These are phyloP conservation scores for Melinaea menophilus DNA, from an alignment of 2,888 invertebrate species.

Conservation along the genomic window DNA sequence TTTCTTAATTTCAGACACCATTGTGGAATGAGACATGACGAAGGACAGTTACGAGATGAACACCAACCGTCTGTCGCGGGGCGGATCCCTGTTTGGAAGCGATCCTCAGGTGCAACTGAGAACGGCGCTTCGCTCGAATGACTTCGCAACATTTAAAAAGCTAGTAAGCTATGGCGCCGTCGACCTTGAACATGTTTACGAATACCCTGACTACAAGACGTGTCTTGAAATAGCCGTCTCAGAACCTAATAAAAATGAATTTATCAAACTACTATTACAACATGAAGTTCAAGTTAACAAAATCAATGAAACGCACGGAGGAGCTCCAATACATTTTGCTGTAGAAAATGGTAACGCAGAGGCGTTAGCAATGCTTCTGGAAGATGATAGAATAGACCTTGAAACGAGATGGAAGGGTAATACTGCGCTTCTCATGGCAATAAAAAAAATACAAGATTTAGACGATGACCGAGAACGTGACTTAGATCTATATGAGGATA, in stretches of 20 bases:
- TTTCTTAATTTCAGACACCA: constrained; percentile 65
- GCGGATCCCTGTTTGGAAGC: constrained; percentile 65
- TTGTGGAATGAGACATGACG: constrained; percentile 62
- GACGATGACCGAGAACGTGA: constrained; percentile 67
- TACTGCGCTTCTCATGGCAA: constrained; percentile 72
- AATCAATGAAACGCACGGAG: constrained; percentile 74
- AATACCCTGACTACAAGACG: constrained; percentile 78
- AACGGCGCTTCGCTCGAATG: constrained; percentile 72
- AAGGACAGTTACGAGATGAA: constrained; percentile 73
- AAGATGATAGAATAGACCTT: constrained; percentile 68
- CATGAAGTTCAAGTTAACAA: constrained; percentile 80
- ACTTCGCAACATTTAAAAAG: constrained; percentile 71
- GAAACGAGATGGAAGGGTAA: constrained; percentile 73
- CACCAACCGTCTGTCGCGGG: constrained; percentile 58
- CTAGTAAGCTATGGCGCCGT: constrained; percentile 67
- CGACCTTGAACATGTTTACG: constrained; percentile 76
- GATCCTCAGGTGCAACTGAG: constrained; percentile 73
- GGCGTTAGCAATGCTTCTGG: constrained; percentile 67
- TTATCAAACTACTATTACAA: constrained; percentile 77
- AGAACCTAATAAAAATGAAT: constrained; percentile 70
- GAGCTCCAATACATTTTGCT: constrained; percentile 82
- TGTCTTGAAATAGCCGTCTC: constrained; percentile 79
- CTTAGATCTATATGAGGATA: constrained; percentile 64
- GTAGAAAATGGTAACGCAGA: constrained; percentile 73
- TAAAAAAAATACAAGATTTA: constrained; percentile 70